Base-by-base conservation (phyloP, 2,113 vertebrate genomes). In the Megaptera novaeangliae region DNA sequence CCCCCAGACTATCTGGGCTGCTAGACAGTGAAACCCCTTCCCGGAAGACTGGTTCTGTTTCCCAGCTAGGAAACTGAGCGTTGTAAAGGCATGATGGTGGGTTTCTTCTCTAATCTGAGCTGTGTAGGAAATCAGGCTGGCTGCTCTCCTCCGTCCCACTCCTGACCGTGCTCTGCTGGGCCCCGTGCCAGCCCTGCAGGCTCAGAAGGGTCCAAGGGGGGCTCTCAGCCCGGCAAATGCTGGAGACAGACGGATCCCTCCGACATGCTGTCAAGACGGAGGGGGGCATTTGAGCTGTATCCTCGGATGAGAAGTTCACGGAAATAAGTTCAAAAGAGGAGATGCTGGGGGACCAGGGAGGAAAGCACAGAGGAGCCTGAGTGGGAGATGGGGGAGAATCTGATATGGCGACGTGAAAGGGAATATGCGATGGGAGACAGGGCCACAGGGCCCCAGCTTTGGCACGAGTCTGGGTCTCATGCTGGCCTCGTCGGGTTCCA, bases 1-100 rank as follows among this genome's bases (percentile, higher is more conserved):
- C 95, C 96, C 95, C 94, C 90, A 88, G 97, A 97, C 96, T 97
- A 93, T 96, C 98, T 97, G 97, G 97, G 98, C 98, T 98, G 97
- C 94, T 97, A 92, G 97, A 92, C 97, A 96, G 96, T 97, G 98
- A 92, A 97, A 89, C 91, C 97, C 59, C 97, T 97, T 98, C 36
- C 61, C 87, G 92, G 98, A 97, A 97, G 98, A 97, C 91, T 85
- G 97, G 96, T 97, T 96, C 96, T 88, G 77, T 98, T 98, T 98
- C 93, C 97, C 97, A 96, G 97, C 96, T 97, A 97, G 97, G 97
- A 96, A 97, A 97, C 93, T 77, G 83, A 96, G 97, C 74, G 85
- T 97, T 98, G 95, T 96, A 97, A 96, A 98, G 96, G 95, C 93
- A 85, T 3, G 3, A 78, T 44, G 87, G 96, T 87, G 39, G 63